phyloP scores from a whole-genome alignment of 1,140 invertebrate genomes.

The Chironomus tepperi region DNA sequence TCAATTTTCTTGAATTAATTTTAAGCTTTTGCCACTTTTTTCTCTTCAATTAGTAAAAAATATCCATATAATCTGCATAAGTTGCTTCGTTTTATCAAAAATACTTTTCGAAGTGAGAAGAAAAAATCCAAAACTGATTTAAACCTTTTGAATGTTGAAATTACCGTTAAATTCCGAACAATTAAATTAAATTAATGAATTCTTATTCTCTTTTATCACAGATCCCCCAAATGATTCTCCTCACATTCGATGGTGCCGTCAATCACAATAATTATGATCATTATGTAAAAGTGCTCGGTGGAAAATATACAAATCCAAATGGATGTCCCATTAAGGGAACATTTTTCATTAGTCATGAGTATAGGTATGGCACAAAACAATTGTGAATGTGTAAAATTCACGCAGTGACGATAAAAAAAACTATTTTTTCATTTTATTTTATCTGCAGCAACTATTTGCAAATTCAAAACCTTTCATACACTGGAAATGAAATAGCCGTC shows the following conservation, averaged over 20 bases:
- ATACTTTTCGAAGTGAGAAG: no score
- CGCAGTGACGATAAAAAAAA: slow-evolving; percentile 21
- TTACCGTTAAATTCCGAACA: no score
- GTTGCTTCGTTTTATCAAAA: no score
- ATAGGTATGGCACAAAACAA: slow-evolving; percentile 45
- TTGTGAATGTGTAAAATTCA: neutral
- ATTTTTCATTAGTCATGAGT: slow-evolving; percentile 91
- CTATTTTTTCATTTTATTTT: slow-evolving; percentile 26
- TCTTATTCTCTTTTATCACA: slow-evolving; percentile 41
- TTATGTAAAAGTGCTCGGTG: slow-evolving; percentile 76
- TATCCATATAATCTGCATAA: no score
- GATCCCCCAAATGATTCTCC: slow-evolving; percentile 87
- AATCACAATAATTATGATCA: slow-evolving; percentile 87
- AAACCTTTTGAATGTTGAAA: no score
- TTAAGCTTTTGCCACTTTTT: no score
- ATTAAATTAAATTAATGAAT: neutral
- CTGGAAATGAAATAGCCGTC: slow-evolving; percentile 85
- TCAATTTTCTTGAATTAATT: no score
- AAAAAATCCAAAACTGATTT: no score
- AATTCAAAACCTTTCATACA: slow-evolving; percentile 77
- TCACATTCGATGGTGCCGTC: slow-evolving; percentile 88
- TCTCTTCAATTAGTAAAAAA: no score
- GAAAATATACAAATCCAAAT: slow-evolving; percentile 75
- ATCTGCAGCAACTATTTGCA: slow-evolving; percentile 78
- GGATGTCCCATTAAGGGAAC: slow-evolving; percentile 84